Evolutionary conservation across 2,797 vertebrate genomes (phyloP).

Genomic region (Coluber constrictor): DNA sequence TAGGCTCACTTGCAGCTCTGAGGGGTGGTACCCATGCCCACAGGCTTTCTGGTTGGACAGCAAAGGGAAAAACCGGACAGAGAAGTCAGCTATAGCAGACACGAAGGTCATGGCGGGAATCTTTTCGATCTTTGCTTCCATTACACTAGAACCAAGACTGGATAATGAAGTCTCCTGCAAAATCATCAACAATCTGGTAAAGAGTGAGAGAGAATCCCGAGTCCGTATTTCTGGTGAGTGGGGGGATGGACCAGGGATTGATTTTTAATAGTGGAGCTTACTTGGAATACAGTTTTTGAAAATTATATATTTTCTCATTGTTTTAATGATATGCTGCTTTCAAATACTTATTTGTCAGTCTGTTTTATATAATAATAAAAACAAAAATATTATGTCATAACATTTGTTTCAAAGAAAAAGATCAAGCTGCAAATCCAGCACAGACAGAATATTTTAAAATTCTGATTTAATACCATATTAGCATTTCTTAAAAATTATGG

Average conservation of each 20-base stretch:
- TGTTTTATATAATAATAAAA: too few species aligned
- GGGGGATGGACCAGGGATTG: background rate
- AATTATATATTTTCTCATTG: background rate
- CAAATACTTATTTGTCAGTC: too few species aligned
- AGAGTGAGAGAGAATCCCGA: background rate
- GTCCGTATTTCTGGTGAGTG: slow-evolving; percentile 38
- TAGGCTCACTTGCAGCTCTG: slow-evolving; percentile 27
- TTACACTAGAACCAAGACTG: background rate
- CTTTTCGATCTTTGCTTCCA: slow-evolving; percentile 26
- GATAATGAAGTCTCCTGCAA: slow-evolving; percentile 38
- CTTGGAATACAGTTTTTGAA: background rate
- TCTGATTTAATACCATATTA: too few species aligned
- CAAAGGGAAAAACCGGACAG: background rate
- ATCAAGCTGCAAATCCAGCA: too few species aligned
- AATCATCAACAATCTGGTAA: slow-evolving; percentile 5
- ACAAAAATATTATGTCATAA: too few species aligned
- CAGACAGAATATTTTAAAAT: too few species aligned
- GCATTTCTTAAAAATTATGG: too few species aligned
- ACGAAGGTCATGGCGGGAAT: fast-evolving
- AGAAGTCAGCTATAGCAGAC: background rate
- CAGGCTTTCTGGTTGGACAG: slow-evolving; percentile 31
- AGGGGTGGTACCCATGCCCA: slow-evolving; percentile 37
- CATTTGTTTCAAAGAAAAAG: too few species aligned
- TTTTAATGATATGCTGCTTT: background rate
- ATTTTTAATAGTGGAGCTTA: too few species aligned